Conservation (phyloP, 2,797 vertebrate species). For the Neostethus bicornis region DNA sequence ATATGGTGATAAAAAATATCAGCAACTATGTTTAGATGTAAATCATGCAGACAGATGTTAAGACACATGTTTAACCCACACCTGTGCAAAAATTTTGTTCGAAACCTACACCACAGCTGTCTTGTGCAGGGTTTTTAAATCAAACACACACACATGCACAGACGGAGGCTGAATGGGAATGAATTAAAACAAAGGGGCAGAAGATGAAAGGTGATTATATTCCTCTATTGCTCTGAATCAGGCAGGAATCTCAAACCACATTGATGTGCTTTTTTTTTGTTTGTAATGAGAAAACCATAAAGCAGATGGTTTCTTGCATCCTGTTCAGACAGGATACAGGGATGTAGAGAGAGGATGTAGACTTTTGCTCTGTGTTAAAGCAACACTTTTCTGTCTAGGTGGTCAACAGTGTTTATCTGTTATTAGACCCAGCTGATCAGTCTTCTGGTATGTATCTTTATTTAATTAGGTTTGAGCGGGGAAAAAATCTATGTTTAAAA, state of each 20-base stretch:
- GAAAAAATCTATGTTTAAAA: not conserved
- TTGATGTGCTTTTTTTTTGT: constrained; percentile 21
- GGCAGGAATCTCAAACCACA: constrained; percentile 28
- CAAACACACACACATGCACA: not conserved
- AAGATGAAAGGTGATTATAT: constrained; percentile 34
- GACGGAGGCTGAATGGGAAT: constrained; percentile 7
- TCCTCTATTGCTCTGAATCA: constrained; percentile 9
- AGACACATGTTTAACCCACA: constrained; percentile 15
- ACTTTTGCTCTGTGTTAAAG: not conserved
- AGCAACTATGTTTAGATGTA: not conserved
- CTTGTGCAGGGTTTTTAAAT: no score
- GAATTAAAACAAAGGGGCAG: constrained; percentile 28
- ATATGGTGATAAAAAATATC: constrained; percentile 1
- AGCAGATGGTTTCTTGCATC: constrained; percentile 43
- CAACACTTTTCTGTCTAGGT: not conserved
- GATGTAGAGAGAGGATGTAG: constrained; percentile 1
- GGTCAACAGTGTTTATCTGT: not conserved
- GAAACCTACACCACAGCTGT: constrained; percentile 62
- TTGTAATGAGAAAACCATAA: constrained; percentile 42
- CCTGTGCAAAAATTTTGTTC: constrained; percentile 41
- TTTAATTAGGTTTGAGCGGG: not conserved
- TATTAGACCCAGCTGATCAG: not conserved
- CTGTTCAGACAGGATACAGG: constrained; percentile 37
- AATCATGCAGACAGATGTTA: constrained; percentile 28
- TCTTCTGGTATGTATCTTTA: not conserved